Evolutionary conservation across 2,888 invertebrate species (phyloP).

Genomic region (Mimachlamys varia): DNA sequence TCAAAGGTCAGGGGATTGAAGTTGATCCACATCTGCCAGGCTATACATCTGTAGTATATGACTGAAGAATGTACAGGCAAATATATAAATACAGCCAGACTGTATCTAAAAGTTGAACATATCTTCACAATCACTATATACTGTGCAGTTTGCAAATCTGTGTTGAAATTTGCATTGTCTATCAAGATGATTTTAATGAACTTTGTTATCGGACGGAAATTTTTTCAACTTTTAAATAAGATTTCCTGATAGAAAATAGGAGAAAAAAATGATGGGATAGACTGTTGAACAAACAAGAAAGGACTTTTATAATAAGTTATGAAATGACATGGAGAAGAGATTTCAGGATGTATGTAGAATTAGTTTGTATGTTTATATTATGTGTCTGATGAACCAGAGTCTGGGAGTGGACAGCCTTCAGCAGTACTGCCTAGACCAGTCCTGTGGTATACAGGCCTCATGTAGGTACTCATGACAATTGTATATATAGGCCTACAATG

Average conservation of each 20-base stretch:
- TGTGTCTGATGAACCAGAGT: background rate
- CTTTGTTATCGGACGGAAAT: background rate
- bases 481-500: constrained; percentile 36
- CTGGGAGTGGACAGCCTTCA: constrained; percentile 6
- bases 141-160: background rate
- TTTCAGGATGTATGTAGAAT: background rate
- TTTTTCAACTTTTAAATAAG: background rate
- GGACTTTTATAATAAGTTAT: background rate
- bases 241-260: background rate
- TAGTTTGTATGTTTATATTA: background rate
- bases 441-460: constrained; percentile 50
- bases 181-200: too few relatives aligned
- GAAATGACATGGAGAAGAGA: background rate
- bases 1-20: background rate
- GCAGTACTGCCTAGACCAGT: constrained; percentile 40
- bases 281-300: background rate
- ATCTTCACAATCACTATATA: background rate
- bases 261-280: background rate
- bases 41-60: too few relatives aligned
- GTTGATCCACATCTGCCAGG: too few relatives aligned
- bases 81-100: background rate
- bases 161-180: too few relatives aligned
- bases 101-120: background rate
- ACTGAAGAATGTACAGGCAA: too few relatives aligned
- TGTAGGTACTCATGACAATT: constrained; percentile 40